phyloP scores from a whole-genome alignment of 2,888 invertebrate genomes.

The Agrochola litura region DNA sequence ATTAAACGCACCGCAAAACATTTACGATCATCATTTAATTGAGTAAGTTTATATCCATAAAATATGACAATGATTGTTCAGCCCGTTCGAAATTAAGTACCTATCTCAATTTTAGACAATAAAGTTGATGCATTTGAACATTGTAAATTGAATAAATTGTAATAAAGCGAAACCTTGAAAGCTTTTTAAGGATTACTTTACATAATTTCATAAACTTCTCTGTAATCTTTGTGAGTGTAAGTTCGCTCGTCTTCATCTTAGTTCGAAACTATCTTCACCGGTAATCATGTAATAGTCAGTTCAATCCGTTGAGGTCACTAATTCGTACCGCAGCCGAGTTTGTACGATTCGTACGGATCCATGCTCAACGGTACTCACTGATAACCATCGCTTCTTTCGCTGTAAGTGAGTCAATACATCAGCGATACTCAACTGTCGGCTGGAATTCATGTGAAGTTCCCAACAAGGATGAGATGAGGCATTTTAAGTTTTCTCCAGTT shows the following conservation, averaged over 20 bases:
- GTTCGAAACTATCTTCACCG: constrained; percentile 11
- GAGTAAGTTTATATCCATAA: constrained; percentile 1
- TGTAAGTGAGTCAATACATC: constrained; percentile 23
- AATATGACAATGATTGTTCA: constrained; percentile 19
- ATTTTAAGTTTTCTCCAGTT: neutral
- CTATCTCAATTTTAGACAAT: neutral
- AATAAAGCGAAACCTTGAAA: neutral
- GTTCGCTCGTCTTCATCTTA: neutral
- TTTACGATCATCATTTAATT: constrained; percentile 31
- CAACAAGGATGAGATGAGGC: neutral
- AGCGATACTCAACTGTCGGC: constrained; percentile 17
- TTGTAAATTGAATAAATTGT: neutral
- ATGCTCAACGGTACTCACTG: constrained; percentile 48
- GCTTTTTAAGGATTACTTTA: neutral
- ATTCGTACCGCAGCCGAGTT: constrained; percentile 47
- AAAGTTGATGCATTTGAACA: neutral
- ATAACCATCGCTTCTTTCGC: constrained; percentile 48
- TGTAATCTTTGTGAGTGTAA: neutral
- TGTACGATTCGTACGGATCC: constrained; percentile 36
- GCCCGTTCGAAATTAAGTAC: neutral
- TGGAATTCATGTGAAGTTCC: neutral
- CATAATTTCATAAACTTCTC: neutral
- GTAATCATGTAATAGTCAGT: constrained; percentile 32
- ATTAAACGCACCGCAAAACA: constrained; percentile 37
- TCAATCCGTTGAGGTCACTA: constrained; percentile 49